A percentile compares a stretch with the other conserved stretches of the same genome.
Conservation (phyloP, 2,888 invertebrate genomes). For the Acrobasis consociella region DNA sequence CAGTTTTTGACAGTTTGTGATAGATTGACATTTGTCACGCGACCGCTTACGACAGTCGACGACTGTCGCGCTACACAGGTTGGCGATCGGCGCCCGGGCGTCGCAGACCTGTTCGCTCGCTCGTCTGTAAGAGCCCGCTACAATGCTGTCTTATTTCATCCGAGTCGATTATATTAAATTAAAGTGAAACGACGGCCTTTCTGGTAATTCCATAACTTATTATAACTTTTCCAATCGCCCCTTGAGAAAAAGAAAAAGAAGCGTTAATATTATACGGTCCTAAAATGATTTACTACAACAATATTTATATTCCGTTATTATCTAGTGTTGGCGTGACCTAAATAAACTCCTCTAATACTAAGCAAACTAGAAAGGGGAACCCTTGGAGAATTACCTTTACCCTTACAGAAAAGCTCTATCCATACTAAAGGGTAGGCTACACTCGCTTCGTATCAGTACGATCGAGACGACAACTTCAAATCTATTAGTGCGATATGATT, state of each 20-base stretch:
- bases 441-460: neutral
- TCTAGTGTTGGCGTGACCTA: constrained; percentile 64
- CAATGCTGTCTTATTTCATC: no score
- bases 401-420: constrained; percentile 60
- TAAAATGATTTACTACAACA: constrained; percentile 56
- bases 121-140: no score
- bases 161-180: no score
- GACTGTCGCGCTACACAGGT: no score
- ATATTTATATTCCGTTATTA: constrained; percentile 72
- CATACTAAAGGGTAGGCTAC: neutral
- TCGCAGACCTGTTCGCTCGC: no score
- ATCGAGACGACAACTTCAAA: neutral
- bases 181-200: no score
- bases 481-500: neutral
- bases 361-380: constrained; percentile 62
- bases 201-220: no score
- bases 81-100: no score
- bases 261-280: neutral
- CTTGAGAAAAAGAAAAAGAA: neutral
- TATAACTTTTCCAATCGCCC: neutral
- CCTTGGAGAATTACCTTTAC: constrained; percentile 66
- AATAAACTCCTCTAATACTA: constrained; percentile 71
- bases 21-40: no score
- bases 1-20: no score
- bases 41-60: no score